Base-by-base conservation (phyloP, 2,113 vertebrate species). In the Nannobrachium achirus region DNA sequence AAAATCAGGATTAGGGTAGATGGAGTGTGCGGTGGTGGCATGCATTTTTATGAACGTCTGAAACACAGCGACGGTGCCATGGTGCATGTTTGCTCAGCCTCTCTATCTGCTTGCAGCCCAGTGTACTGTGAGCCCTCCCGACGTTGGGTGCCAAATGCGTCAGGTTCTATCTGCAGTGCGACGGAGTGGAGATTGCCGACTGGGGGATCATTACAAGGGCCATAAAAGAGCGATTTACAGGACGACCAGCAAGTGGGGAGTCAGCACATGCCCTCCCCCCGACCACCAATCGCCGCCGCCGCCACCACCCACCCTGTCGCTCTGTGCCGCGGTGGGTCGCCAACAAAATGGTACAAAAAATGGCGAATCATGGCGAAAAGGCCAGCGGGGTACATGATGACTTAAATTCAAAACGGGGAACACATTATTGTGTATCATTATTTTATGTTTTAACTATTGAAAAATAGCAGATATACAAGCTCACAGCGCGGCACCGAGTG, bases 141-240 rank as follows among this genome's bases (percentile, higher is more conserved):
- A n/a, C 49, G 80, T 69, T 6, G 66, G 76, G 60, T 70, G 73
- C 72, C 76, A 80, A 74, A 68, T 81, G 77, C 74, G 55, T 70
- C 72, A 71, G 80, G 64, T 67, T 59, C 82, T 88, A 91, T 92
- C 92, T 93, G 93, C 92, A 93, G 87, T 92, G 90, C 91, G 85
- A 83, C 87, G 86, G 85, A 85, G 79, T 83, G 83, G 69, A 87
- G 82, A 92, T 81, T 71, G 86, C 86, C 57, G 73, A 69, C 88
- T 78, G 69, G 89, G 89, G 90, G 84, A 88, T 86, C 88, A 90
- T 93, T 92, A 92, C 82, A 87, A 76, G 73, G 77, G 80, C 88
- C 86, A 90, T 93, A 92, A 93, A 93, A 92, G 76, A 89, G 75
- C 79, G 72, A 92, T 93, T 92, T 91, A 88, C 87, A 84, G 86